Conservation (phyloP, 2,113 vertebrate species). For the human (Homo sapiens) region GRCh38 chr11:61021001-61021500, state of each 20-base stretch:
- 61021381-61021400: no score
- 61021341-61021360: no score
- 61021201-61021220: no score
- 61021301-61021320: no score
- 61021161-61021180: background rate
- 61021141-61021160: background rate
- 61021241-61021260: no score
- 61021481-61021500: no score
- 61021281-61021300: no score
- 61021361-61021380: no score
- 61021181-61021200: background rate
- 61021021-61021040: fast-evolving
- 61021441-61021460: background rate
- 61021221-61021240: no score
- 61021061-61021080: background rate
- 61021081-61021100: background rate
- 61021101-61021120: background rate
- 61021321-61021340: no score
- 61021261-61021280: no score
- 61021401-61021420: background rate
- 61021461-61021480: background rate
- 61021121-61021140: background rate
- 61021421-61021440: fast-evolving
- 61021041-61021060: no score
- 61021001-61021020: background rate